Evolutionary conservation across 2,888 invertebrate genomes (phyloP), one percentile per base, ranked within the genome.

Genomic region (Steinernema hermaphroditum): DNA sequence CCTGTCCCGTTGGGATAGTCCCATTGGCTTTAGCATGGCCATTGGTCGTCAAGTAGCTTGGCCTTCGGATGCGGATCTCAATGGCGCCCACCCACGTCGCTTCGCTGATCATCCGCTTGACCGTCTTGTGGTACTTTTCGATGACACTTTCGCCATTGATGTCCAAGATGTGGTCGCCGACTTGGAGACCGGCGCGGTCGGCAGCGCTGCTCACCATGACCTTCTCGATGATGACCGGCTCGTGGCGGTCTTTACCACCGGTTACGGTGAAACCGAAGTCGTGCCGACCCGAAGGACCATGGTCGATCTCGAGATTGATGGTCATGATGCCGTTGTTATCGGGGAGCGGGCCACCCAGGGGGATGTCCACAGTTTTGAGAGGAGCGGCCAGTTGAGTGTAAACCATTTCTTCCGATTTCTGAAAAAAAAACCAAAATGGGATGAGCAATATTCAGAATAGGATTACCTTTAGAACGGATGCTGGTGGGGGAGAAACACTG

Each of bases 31-130:
- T 54, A 6, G 22, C 14, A 27, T 54, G 16, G 27, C 54, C 54
- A 54, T 54, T 54, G 24, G 16, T 54, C n/a, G 54, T 54, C 22
- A 54, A 12, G 27, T 54, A 54, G 54, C 54, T 54, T 6, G 54
- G 54, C 8, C 54, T 14, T 2, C 54, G 54, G 27, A 54, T 54
- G 6, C 27, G 2, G 54, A 54, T 27, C 54, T 54, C 54, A 27
- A 54, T 54, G 27, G 54, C 54, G 22, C 54, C 54, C 24, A 54
- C 54, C 54, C 54, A 54, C 24, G 54, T 54, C 24, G 54, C 54
- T 22, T 54, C 54, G 54, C 54, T 54, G 27, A 54, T 54, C 54
- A 54, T 54, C 27, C 54, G 54, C 54, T 54, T 54, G 6, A 54
- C 54, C 6, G 54, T 54, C 19, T 54, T 54, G 54, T 54, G 54